Conservation (phyloP, 2,888 invertebrate species). For the Cryptocephalus primarius region DNA sequence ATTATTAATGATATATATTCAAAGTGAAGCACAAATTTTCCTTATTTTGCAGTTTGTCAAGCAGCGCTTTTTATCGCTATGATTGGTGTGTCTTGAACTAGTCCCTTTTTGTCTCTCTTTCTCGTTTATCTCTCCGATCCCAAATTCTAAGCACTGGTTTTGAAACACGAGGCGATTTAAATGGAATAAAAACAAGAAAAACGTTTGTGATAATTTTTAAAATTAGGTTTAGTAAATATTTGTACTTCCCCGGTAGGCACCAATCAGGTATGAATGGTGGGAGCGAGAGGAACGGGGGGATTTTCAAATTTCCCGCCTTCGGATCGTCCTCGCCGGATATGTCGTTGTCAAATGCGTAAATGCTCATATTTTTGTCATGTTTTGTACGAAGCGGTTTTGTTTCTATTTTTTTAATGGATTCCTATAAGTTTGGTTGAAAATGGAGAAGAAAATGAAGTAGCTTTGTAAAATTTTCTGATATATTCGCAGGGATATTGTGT, state of each 20-base stretch:
- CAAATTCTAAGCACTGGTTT: slow-evolving; percentile 26
- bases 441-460: slow-evolving; percentile 37
- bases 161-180: not conserved
- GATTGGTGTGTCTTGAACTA: slow-evolving; percentile 26
- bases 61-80: slow-evolving; percentile 9
- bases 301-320: too few relatives aligned
- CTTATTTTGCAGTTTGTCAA: too few relatives aligned
- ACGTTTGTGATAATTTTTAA: slow-evolving; percentile 29
- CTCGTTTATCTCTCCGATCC: too few relatives aligned
- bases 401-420: not conserved
- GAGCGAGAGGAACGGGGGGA: too few relatives aligned
- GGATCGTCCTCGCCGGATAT: too few relatives aligned
- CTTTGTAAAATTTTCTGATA: slow-evolving; percentile 56
- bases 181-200: not conserved
- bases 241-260: slow-evolving; percentile 18
- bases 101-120: slow-evolving; percentile 16
- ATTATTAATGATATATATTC: not conserved
- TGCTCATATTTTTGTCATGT: slow-evolving; percentile 30
- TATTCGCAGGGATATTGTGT: slow-evolving; percentile 61
- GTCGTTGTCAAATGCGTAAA: slow-evolving; percentile 33
- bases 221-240: slow-evolving; percentile 23
- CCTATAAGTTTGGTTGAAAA: slow-evolving; percentile 15
- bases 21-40: too few relatives aligned
- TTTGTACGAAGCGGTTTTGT: slow-evolving; percentile 10
- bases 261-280: slow-evolving; percentile 20